Conservation (phyloP, 35 echinoderm and acorn worm genomes). For the Anneissia japonica region DNA sequence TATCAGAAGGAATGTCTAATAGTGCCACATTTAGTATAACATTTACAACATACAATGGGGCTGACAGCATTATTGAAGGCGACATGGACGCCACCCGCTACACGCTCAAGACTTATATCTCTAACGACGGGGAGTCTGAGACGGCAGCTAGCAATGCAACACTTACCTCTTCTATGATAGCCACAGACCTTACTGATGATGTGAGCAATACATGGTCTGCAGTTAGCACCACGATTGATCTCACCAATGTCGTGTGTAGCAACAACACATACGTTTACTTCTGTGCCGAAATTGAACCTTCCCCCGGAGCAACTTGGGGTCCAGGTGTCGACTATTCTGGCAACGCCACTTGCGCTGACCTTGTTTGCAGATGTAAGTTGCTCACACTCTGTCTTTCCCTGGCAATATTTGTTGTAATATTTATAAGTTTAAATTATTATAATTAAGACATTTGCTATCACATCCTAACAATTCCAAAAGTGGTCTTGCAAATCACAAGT, state of each 20-base stretch:
- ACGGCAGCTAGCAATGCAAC: background rate
- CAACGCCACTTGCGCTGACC: constrained; percentile 5
- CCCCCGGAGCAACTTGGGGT: constrained; percentile 17
- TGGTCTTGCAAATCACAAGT: no score
- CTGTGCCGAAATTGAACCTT: constrained; percentile 28
- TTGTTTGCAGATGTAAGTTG: constrained; percentile 45
- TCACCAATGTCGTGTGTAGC: constrained; percentile 33
- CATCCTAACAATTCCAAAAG: no score
- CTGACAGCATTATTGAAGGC: constrained; percentile 4
- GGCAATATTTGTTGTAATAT: no score
- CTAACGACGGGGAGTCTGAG: background rate
- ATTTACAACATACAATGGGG: constrained; percentile 32
- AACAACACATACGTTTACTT: constrained; percentile 32
- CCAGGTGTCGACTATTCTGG: constrained; percentile 28
- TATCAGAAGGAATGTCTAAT: constrained; percentile 16
- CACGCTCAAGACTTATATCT: constrained; percentile 1
- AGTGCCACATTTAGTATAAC: background rate
- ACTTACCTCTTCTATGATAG: constrained; percentile 1
- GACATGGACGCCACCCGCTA: background rate
- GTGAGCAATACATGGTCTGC: constrained; percentile 23
- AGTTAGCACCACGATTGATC: background rate
- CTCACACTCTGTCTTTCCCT: no score
- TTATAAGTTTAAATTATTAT: no score
- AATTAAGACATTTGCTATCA: no score
- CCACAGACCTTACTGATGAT: constrained; percentile 21